Evolutionary conservation across 2,888 invertebrate genomes (phyloP).

Genomic region (Apodemia zela): DNA sequence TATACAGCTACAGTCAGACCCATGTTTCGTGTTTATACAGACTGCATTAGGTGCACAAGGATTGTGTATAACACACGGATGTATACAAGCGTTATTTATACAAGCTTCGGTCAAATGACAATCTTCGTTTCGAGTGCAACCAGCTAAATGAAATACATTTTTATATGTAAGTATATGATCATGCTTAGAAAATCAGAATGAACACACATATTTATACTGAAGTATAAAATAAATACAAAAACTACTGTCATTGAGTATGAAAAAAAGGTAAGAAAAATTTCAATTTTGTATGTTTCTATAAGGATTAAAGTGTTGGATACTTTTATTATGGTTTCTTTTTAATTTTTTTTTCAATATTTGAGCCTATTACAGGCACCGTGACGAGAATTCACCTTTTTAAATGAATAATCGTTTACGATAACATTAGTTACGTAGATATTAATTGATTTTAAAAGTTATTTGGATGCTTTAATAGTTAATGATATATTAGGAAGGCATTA

Average conservation of each 20-base stretch:
- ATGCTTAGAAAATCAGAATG: constrained; percentile 18
- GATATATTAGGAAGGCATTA: not conserved
- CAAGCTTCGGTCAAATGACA: constrained; percentile 93
- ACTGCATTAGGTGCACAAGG: constrained; percentile 91
- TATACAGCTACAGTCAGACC: constrained; percentile 91
- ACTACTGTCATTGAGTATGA: too few species aligned
- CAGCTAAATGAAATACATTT: constrained; percentile 82
- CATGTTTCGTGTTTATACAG: constrained; percentile 93
- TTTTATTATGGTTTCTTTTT: not conserved
- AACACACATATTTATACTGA: constrained; percentile 9
- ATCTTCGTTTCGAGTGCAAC: constrained; percentile 92
- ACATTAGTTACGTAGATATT: not conserved
- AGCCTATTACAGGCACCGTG: not conserved
- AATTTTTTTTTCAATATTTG: too few species aligned
- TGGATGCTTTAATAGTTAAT: not conserved
- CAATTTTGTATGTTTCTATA: not conserved
- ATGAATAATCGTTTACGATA: too few species aligned
- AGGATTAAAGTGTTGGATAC: not conserved
- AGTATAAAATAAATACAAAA: too few species aligned
- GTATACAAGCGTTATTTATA: constrained; percentile 90
- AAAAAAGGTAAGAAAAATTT: too few species aligned
- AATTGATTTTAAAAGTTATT: not conserved
- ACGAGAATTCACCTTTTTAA: not conserved
- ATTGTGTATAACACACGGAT: constrained; percentile 91
- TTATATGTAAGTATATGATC: constrained; percentile 41